Conservation (phyloP, 2,113 vertebrate species). For the Phrynosoma platyrhinos region DNA sequence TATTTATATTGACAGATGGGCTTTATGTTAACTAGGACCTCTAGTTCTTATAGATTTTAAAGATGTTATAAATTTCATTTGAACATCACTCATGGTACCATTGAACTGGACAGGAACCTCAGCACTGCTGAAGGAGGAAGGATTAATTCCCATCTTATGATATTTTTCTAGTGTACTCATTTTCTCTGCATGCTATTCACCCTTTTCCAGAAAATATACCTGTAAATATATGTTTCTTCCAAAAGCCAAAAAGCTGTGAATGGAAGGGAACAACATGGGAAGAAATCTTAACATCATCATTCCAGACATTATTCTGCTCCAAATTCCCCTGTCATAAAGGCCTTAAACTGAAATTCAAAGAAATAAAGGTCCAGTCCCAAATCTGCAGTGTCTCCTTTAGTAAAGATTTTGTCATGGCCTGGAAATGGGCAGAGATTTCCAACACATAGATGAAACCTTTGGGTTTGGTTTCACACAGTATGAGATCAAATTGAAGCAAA, state of each 20-base stretch:
- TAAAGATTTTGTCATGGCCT: neutral
- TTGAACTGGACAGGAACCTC: neutral
- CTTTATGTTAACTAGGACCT: too few relatives aligned
- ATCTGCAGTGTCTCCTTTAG: neutral
- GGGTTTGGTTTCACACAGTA: conserved; percentile 8
- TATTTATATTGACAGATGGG: too few relatives aligned
- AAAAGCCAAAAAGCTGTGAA: too few relatives aligned
- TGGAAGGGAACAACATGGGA: neutral
- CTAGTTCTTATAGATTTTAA: too few relatives aligned
- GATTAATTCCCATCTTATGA: neutral
- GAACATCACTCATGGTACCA: neutral
- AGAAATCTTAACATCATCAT: neutral
- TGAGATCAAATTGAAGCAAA: conserved; percentile 34
- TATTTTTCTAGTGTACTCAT: neutral
- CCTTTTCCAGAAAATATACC: neutral
- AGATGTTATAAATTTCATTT: too few relatives aligned
- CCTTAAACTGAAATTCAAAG: conserved; percentile 3
- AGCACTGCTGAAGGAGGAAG: neutral
- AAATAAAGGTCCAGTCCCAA: too few relatives aligned
- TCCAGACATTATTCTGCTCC: neutral
- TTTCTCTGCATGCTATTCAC: neutral
- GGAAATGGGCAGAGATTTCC: neutral
- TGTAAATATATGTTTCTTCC: neutral
- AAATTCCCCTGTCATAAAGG: neutral
- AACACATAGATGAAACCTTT: conserved; percentile 1